Conservation (phyloP, 2,797 vertebrate genomes). For the Lepus oiostolus region DNA sequence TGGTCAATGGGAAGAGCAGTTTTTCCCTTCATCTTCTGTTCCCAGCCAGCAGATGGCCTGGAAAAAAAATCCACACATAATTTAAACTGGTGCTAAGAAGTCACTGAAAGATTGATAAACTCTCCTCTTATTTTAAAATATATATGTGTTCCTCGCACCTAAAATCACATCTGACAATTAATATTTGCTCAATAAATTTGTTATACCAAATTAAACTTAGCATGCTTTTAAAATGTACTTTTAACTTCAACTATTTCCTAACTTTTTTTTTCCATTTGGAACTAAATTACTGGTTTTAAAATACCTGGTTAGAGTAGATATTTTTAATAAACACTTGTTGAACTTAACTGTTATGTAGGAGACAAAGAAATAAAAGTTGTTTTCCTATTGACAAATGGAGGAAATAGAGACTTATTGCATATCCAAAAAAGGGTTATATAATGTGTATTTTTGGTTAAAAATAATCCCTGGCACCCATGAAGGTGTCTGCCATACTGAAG, state of each 20-base stretch:
- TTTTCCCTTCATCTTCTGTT: neutral
- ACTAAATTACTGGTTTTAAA: neutral
- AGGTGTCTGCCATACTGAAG: neutral
- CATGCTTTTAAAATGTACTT: neutral
- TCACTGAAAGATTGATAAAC: neutral
- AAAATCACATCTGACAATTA: neutral
- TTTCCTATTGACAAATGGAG: neutral
- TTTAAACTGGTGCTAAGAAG: slow-evolving; percentile 8
- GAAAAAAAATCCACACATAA: neutral
- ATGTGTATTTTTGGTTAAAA: neutral
- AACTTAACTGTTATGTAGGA: neutral
- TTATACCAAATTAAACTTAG: slow-evolving; percentile 1
- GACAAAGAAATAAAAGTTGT: neutral
- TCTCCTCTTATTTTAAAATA: neutral
- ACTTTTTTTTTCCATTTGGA: neutral
- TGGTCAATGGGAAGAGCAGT: neutral
- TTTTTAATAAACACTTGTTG: neutral
- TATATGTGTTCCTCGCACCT: neutral
- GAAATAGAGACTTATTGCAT: neutral
- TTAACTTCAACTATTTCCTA: neutral
- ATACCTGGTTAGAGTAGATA: neutral
- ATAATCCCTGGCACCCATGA: neutral
- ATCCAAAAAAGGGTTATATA: neutral
- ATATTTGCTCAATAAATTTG: neutral
- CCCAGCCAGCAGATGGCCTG: neutral